Percentiles rank a stretch among this genome's conserved stretches.
Conservation (phyloP, 2,888 invertebrate genomes). For the Tenthredo distinguenda region DNA sequence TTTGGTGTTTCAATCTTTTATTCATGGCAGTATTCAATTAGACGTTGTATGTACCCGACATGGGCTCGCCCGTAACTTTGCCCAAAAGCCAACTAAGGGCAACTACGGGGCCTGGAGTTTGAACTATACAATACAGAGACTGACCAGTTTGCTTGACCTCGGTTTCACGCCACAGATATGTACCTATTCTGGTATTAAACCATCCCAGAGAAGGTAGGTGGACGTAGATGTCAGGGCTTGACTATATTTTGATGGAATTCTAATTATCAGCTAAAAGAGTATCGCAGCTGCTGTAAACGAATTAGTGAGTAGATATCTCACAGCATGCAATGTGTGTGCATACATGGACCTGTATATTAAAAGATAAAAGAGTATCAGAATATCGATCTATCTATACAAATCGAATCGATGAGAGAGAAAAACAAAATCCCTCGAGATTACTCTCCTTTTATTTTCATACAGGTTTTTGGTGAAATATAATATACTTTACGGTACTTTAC, state of each 20-base stretch:
- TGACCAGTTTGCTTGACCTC: neutral
- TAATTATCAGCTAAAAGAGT: neutral
- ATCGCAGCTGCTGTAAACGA: neutral
- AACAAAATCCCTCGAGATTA: neutral
- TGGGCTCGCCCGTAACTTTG: neutral
- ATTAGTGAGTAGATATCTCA: neutral
- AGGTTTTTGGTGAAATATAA: neutral
- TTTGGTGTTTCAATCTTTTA: constrained; percentile 13
- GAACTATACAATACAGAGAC: neutral
- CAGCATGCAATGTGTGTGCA: too few species aligned
- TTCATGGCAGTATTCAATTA: neutral
- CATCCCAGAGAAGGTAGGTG: neutral
- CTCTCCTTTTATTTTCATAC: neutral
- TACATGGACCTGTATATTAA: neutral
- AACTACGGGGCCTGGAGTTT: neutral
- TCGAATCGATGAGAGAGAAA: neutral
- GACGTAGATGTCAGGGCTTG: neutral
- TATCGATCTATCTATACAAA: neutral
- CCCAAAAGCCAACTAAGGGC: neutral
- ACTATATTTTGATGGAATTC: neutral
- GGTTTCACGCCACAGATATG: neutral
- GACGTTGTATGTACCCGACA: constrained; percentile 6
- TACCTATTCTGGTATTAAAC: neutral
- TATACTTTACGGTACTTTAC: neutral
- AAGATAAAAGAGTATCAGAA: neutral